phyloP scores from a whole-genome alignment of 2,113 vertebrate genomes.

The Erinaceus europaeus region DNA sequence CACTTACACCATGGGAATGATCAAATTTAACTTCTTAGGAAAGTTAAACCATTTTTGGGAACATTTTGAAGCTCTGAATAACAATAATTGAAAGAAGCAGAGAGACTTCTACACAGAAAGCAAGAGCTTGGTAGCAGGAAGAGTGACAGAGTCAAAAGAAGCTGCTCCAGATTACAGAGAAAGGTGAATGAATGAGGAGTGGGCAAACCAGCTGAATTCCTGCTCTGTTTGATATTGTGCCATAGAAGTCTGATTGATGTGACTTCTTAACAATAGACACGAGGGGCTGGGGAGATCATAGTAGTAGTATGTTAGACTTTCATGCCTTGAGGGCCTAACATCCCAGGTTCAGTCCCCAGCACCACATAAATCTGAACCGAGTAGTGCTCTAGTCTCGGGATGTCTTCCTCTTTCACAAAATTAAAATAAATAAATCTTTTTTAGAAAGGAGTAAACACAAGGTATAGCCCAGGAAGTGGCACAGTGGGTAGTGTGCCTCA shows the following conservation, averaged over 20 bases:
- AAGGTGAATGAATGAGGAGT: background rate
- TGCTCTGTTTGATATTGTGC: background rate
- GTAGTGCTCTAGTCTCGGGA: too few relatives aligned
- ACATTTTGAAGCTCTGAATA: constrained; percentile 59
- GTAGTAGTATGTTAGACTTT: too few relatives aligned
- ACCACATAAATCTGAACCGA: too few relatives aligned
- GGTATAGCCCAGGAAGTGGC: too few relatives aligned
- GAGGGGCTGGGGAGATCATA: background rate
- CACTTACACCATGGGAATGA: constrained; percentile 37
- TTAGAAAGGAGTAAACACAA: too few relatives aligned
- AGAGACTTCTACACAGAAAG: constrained; percentile 34
- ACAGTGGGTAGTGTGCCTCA: too few relatives aligned
- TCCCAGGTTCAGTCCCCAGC: too few relatives aligned
- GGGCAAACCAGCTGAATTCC: background rate
- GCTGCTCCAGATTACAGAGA: constrained; percentile 17
- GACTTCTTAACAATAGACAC: background rate
- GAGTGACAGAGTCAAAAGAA: constrained; percentile 26
- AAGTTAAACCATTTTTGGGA: constrained; percentile 40
- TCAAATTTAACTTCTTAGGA: constrained; percentile 45
- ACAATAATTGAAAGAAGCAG: constrained; percentile 47
- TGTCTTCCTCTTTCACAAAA: too few relatives aligned
- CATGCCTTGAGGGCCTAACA: too few relatives aligned
- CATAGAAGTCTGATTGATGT: background rate
- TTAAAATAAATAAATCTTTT: too few relatives aligned
- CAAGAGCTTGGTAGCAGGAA: constrained; percentile 23